These are phyloP conservation scores for Remorina albescens DNA, from an alignment of 2,797 vertebrate genomes.

Conservation along the genomic window DNA sequence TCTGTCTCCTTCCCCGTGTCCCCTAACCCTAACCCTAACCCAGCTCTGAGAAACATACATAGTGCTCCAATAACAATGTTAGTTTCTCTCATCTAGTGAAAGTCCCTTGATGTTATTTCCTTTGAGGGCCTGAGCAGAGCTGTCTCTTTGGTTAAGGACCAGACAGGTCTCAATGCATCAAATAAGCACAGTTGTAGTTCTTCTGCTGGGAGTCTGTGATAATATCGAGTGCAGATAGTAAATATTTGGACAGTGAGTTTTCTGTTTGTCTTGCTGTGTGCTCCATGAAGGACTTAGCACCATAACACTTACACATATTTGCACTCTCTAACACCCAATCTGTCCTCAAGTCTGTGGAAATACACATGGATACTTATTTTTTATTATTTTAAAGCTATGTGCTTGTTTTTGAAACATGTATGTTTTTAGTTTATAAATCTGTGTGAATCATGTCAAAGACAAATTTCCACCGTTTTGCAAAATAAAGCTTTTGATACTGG, in stretches of 20 bases:
- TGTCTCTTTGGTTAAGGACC: constrained; percentile 33
- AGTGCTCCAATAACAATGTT: constrained; percentile 48
- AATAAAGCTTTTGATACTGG: background rate
- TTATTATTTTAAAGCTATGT: too few relatives aligned
- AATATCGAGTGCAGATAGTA: background rate
- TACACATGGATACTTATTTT: background rate
- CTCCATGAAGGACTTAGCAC: background rate
- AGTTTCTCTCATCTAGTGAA: constrained; percentile 29
- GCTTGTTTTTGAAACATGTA: background rate
- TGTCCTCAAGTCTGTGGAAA: background rate
- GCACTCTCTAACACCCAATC: background rate
- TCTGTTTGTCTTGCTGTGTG: background rate
- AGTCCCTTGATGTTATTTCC: constrained; percentile 46
- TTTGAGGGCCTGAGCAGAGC: constrained; percentile 37
- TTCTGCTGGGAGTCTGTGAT: background rate
- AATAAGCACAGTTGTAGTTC: constrained; percentile 19
- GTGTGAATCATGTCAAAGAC: background rate
- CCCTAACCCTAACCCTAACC: too few relatives aligned
- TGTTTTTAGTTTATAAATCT: background rate
- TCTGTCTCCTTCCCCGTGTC: constrained; percentile 4
- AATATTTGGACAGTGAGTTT: background rate
- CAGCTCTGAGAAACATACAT: constrained; percentile 54
- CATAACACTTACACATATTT: background rate
- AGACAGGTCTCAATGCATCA: constrained; percentile 3
- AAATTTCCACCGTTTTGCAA: background rate